Conservation (phyloP, 2,888 invertebrate species). For the Eupithecia pulchellata region DNA sequence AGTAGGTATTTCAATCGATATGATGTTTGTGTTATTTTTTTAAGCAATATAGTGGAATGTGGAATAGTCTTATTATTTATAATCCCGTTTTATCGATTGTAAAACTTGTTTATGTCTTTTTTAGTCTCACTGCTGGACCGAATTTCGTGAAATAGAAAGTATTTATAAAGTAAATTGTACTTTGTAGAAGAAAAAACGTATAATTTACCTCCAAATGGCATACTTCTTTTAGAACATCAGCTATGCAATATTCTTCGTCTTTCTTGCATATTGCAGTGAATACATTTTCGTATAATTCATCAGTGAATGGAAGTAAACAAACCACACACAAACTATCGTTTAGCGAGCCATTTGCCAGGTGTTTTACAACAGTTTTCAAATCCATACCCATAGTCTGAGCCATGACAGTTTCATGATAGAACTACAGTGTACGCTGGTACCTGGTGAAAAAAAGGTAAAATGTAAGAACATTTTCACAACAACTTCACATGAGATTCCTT, state of each 20-base stretch:
- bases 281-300: conserved; percentile 63
- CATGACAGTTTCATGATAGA: conserved; percentile 67
- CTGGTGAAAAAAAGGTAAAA: background rate
- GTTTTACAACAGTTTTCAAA: conserved; percentile 66
- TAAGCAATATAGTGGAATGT: no score
- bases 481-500: background rate
- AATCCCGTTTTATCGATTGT: no score
- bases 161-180: background rate
- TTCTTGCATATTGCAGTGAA: conserved; percentile 70
- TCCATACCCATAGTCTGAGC: conserved; percentile 59
- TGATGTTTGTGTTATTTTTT: no score
- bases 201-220: conserved; percentile 59
- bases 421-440: background rate
- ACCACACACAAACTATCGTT: conserved; percentile 67
- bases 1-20: no score
- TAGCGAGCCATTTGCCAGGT: conserved; percentile 69
- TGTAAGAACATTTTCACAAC: background rate
- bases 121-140: background rate
- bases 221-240: conserved; percentile 64
- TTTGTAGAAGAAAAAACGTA: background rate
- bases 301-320: conserved; percentile 64
- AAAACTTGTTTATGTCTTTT: background rate
- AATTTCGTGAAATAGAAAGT: no score
- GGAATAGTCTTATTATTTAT: no score
- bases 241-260: conserved; percentile 68